These are phyloP conservation scores for Subacronicta megacephala DNA, from an alignment of 2,888 invertebrate genomes.

Conservation along the genomic window DNA sequence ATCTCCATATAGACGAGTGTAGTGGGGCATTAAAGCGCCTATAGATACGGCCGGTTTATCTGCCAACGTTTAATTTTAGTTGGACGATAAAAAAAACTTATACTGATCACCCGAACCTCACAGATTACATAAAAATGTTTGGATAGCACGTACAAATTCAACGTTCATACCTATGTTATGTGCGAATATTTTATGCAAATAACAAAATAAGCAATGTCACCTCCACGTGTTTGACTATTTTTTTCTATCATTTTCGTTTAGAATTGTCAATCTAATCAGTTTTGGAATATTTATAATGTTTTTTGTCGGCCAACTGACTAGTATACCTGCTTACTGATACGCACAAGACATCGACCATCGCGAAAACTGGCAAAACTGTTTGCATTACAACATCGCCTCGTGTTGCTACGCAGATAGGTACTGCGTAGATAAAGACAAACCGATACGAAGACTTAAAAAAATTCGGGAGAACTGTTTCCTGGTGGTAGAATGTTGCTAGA, in stretches of 20 bases:
- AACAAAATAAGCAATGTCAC: slow-evolving; percentile 30
- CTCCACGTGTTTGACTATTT: slow-evolving; percentile 15
- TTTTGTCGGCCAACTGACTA: slow-evolving; percentile 19
- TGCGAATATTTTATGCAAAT: slow-evolving; percentile 18
- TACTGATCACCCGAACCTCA: slow-evolving; percentile 11
- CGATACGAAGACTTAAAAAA: slow-evolving; percentile 3
- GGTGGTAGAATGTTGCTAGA: slow-evolving; percentile 21
- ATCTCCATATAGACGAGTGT: slow-evolving; percentile 54
- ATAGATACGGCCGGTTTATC: slow-evolving; percentile 42
- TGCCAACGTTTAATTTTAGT: slow-evolving; percentile 45
- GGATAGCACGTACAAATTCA: slow-evolving; percentile 16
- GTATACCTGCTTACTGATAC: slow-evolving; percentile 16
- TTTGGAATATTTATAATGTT: slow-evolving; percentile 32
- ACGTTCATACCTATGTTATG: slow-evolving; percentile 14
- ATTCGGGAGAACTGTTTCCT: slow-evolving; percentile 34
- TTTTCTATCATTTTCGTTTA: slow-evolving; percentile 18
- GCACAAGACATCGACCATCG: slow-evolving; percentile 24
- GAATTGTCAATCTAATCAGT: slow-evolving; percentile 20
- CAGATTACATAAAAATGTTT: slow-evolving; percentile 34
- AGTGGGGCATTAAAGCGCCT: slow-evolving; percentile 49
- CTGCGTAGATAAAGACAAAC: slow-evolving; percentile 10
- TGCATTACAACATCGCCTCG: slow-evolving; percentile 20
- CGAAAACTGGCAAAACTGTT: slow-evolving; percentile 25
- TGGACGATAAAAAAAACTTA: slow-evolving; percentile 39
- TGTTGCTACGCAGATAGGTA: slow-evolving; percentile 20